Evolutionary conservation across 2,113 vertebrate species (phyloP).

Genomic region (Oryzias woworae): DNA sequence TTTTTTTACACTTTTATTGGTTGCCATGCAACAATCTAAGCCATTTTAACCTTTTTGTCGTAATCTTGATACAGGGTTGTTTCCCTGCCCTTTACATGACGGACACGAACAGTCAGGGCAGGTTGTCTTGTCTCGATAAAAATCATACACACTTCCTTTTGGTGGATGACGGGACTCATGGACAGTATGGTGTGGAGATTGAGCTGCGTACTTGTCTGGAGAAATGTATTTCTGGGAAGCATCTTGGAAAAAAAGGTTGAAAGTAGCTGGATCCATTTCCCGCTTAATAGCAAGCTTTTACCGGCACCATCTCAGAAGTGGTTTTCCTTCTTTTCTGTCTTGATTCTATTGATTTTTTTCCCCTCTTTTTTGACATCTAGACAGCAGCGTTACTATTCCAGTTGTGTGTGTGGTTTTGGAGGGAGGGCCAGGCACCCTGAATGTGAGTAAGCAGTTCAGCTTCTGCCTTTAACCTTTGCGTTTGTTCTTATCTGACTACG

Average conservation of each 20-base stretch:
- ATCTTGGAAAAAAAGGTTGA: conserved; percentile 68
- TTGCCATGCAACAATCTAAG: background rate
- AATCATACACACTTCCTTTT: conserved; percentile 97
- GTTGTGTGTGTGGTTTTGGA: conserved; percentile 92
- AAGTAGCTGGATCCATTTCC: background rate
- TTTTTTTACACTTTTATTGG: too few relatives aligned
- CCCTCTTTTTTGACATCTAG: conserved; percentile 48
- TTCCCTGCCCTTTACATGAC: conserved; percentile 86
- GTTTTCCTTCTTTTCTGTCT: background rate
- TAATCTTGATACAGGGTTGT: conserved; percentile 73
- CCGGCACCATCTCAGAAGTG: conserved; percentile 11
- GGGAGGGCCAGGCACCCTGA: conserved; percentile 91
- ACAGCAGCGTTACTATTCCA: conserved; percentile 84
- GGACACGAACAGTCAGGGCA: conserved; percentile 85
- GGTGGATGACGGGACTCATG: conserved; percentile 91
- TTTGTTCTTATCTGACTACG: background rate
- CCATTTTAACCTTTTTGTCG: background rate
- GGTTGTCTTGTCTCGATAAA: conserved; percentile 87
- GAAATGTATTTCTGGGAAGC: conserved; percentile 87
- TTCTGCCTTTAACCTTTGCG: background rate
- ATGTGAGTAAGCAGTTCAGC: conserved; percentile 78
- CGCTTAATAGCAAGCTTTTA: background rate
- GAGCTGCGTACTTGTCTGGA: conserved; percentile 85
- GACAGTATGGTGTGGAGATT: conserved; percentile 86
- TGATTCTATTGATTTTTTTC: conserved; percentile 12